phyloP scores from a whole-genome alignment of 2,888 invertebrate genomes.

The Agrilus cyanescens region DNA sequence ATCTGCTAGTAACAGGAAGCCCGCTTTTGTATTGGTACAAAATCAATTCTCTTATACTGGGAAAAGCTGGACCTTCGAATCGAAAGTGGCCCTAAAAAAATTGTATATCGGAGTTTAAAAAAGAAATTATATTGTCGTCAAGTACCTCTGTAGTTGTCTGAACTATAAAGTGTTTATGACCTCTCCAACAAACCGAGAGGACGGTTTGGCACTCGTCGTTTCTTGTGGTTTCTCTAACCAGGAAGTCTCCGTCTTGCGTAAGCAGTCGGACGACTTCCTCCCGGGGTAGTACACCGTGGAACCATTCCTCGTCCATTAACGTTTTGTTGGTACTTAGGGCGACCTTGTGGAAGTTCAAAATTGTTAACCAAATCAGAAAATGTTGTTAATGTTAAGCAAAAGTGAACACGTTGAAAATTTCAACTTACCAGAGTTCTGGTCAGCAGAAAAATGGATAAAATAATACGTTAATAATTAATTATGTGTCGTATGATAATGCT shows the following conservation, averaged over 20 bases:
- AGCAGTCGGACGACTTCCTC: conserved; percentile 90
- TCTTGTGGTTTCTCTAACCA: conserved; percentile 85
- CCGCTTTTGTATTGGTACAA: conserved; percentile 79
- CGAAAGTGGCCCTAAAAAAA: conserved; percentile 74
- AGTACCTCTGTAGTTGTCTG: conserved; percentile 82
- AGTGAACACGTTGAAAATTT: no score
- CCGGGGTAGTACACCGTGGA: conserved; percentile 90
- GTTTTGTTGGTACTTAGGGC: conserved; percentile 41
- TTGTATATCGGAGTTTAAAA: neutral
- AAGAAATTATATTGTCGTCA: neutral
- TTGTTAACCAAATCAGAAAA: no score
- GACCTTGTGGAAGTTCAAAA: conserved; percentile 20
- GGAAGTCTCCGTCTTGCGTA: conserved; percentile 86
- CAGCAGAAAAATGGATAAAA: no score
- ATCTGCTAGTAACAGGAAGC: conserved; percentile 81
- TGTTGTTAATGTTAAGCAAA: no score
- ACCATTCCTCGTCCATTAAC: conserved; percentile 89
- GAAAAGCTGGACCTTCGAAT: conserved; percentile 89
- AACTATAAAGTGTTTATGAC: conserved; percentile 94
- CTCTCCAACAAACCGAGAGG: conserved; percentile 90
- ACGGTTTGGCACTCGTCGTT: conserved; percentile 89
- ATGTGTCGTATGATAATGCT: no score
- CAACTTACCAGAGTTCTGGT: no score
- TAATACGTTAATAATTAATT: no score
- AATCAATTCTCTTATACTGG: conserved; percentile 85